phyloP scores from a whole-genome alignment of 2,888 invertebrate species.

The Cylindroiulus punctatus region DNA sequence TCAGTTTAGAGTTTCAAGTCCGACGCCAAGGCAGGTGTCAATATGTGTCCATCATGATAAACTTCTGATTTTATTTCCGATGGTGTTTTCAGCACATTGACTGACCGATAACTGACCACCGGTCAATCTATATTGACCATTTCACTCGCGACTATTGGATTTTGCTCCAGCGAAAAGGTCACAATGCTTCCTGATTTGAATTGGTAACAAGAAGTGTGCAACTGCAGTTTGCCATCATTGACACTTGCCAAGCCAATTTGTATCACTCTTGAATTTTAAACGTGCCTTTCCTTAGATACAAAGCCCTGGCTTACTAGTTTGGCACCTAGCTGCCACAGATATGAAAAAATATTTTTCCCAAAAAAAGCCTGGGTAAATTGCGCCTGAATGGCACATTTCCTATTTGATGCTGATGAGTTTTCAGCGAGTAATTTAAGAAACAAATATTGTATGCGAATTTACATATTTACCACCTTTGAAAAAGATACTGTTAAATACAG shows the following conservation, averaged over 20 bases:
- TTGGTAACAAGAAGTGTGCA: background rate
- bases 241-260: conserved; percentile 23
- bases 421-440: background rate
- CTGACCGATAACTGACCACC: conserved; percentile 22
- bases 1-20: background rate
- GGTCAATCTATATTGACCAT: background rate
- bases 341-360: background rate
- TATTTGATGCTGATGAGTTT: background rate
- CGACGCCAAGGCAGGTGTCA: background rate
- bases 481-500: too few relatives aligned
- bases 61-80: background rate
- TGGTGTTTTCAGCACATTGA: background rate
- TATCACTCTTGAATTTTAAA: conserved; percentile 21
- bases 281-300: background rate
- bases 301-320: background rate
- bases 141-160: background rate
- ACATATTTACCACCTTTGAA: too few relatives aligned
- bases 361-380: background rate
- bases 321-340: background rate
- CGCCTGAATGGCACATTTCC: background rate
- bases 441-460: background rate
- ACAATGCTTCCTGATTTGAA: background rate
- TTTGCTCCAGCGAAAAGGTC: background rate
- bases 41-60: conserved; percentile 26
- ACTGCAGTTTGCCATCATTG: background rate